Percentiles rank a stretch among this genome's conserved stretches.
Conservation (phyloP, 1,140 invertebrate genomes). For the Solen grandis region DNA sequence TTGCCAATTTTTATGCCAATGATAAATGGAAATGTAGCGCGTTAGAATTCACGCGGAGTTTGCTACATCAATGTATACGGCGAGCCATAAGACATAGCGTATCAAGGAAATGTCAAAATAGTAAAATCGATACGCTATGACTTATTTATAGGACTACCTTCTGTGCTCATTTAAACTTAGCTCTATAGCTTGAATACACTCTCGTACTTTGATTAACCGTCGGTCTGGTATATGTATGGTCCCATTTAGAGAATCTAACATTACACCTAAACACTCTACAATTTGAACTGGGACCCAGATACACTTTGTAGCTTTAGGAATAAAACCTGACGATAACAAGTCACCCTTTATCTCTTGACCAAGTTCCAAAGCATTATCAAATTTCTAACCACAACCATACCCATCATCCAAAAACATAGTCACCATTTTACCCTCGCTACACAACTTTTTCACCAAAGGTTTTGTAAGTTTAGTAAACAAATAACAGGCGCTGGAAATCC, state of each 20-base stretch:
- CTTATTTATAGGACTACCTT: too few relatives aligned
- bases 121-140: too few relatives aligned
- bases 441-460: conserved; percentile 33
- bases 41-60: too few relatives aligned
- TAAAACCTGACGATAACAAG: conserved; percentile 50
- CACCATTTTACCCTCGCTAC: conserved; percentile 1
- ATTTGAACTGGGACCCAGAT: conserved; percentile 36
- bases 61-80: too few relatives aligned
- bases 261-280: conserved; percentile 44
- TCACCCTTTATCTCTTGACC: conserved; percentile 16
- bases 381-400: not conserved
- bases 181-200: conserved; percentile 11
- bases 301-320: conserved; percentile 49
- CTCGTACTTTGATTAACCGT: conserved; percentile 36
- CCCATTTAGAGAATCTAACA: conserved; percentile 18
- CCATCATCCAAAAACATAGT: conserved; percentile 33
- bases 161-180: not conserved
- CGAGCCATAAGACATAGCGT: too few relatives aligned
- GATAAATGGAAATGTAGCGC: too few relatives aligned
- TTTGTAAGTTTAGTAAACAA: conserved; percentile 28
- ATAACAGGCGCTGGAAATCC: conserved; percentile 29
- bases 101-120: too few relatives aligned
- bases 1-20: too few relatives aligned
- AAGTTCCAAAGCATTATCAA: not conserved
- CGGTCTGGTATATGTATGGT: conserved; percentile 45